A percentile compares a stretch with the other conserved stretches of the same genome.
phyloP scores from a whole-genome alignment of 2,113 vertebrate genomes.

The Hiodon alosoides region DNA sequence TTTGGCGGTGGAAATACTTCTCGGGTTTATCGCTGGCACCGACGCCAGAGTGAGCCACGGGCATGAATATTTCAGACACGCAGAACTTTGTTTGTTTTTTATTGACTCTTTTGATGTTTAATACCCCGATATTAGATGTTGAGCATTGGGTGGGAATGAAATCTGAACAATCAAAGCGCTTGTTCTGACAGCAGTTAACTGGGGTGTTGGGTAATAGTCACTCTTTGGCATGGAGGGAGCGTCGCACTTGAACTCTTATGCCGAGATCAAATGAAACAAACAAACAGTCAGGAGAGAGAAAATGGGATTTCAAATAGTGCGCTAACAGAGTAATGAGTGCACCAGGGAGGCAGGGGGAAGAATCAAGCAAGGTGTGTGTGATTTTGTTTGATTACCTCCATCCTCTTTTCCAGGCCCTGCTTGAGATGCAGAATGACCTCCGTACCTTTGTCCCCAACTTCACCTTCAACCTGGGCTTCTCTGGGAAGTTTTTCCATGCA shows the following conservation, averaged over 20 bases:
- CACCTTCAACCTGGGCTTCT: slow-evolving; percentile 99
- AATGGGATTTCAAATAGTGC: slow-evolving; percentile 53
- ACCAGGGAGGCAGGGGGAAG: slow-evolving; percentile 40
- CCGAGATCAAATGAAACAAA: slow-evolving; percentile 59
- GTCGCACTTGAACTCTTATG: slow-evolving; percentile 34
- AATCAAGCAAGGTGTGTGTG: not conserved
- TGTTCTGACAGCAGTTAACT: slow-evolving; percentile 30
- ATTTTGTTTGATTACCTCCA: not conserved
- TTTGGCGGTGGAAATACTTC: slow-evolving; percentile 56
- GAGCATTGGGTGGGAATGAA: slow-evolving; percentile 32
- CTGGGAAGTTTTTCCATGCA: slow-evolving; percentile 98
- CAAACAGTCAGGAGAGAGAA: slow-evolving; percentile 49
- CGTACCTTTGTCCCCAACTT: slow-evolving; percentile 91
- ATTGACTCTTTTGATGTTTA: slow-evolving; percentile 33
- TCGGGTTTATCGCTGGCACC: slow-evolving; percentile 35
- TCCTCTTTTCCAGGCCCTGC: slow-evolving; percentile 70
- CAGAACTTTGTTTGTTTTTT: slow-evolving; percentile 40
- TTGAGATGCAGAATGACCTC: slow-evolving; percentile 85
- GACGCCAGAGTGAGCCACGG: slow-evolving; percentile 47
- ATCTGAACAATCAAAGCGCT: slow-evolving; percentile 42
- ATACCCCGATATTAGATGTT: slow-evolving; percentile 5
- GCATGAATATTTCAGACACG: slow-evolving; percentile 60
- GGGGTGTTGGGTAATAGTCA: slow-evolving; percentile 41
- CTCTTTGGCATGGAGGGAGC: slow-evolving; percentile 35
- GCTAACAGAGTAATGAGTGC: slow-evolving; percentile 40